Conservation (phyloP, 2,888 invertebrate genomes). For the Hirtodrosophila confusa region DNA sequence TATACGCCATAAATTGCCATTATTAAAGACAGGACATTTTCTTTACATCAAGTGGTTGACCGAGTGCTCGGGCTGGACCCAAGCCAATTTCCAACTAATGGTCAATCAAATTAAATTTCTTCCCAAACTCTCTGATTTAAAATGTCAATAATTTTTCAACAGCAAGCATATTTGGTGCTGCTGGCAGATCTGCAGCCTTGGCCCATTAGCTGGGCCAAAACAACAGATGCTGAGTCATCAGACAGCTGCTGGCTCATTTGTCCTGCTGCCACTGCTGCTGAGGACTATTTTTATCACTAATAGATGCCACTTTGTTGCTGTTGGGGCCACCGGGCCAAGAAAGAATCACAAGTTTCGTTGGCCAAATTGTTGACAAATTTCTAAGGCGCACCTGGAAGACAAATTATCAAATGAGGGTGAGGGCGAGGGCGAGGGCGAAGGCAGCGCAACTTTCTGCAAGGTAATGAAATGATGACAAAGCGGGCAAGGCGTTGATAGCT, state of each 20-base stretch:
- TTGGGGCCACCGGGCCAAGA: constrained; percentile 21
- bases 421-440: not conserved
- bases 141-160: constrained; percentile 68
- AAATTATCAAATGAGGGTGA: constrained; percentile 56
- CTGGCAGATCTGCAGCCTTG: constrained; percentile 9
- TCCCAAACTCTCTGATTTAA: constrained; percentile 54
- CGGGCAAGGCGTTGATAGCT: constrained; percentile 62
- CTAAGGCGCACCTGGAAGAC: constrained; percentile 75
- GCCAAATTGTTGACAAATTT: constrained; percentile 78
- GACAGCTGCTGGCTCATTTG: constrained; percentile 70
- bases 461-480: constrained; percentile 78
- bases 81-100: constrained; percentile 32
- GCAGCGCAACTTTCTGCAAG: constrained; percentile 61
- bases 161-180: constrained; percentile 15
- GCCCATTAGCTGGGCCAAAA: constrained; percentile 39
- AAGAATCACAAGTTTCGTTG: constrained; percentile 69
- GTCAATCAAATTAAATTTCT: constrained; percentile 54
- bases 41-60: constrained; percentile 40
- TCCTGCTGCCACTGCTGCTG: constrained; percentile 24
- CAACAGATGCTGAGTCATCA: constrained; percentile 68
- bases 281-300: constrained; percentile 74
- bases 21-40: constrained; percentile 45
- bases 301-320: constrained; percentile 68
- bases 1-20: constrained; percentile 55
- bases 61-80: not conserved